Base-by-base conservation (phyloP, 2,113 vertebrate genomes). In the Dendropsophus ebraccatus region DNA sequence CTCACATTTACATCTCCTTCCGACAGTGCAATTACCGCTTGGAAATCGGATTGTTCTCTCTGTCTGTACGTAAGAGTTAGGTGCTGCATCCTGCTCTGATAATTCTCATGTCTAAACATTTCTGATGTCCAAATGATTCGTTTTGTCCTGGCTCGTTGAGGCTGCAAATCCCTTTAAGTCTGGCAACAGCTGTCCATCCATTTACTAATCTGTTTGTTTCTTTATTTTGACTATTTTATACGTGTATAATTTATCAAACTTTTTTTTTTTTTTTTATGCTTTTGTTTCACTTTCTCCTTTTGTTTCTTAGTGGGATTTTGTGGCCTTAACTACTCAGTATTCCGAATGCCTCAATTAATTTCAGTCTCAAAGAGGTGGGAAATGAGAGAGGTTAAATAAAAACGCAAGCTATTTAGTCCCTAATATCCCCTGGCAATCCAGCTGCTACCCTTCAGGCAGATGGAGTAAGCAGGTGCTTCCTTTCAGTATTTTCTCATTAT, bases 121-220 rank as follows among this genome's bases (percentile, higher is more conserved):
- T 87, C 54, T 84, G 37, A 14, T 84, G 41, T 50, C 25, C 60
- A 16, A 67, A 69, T 80, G 21, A 74, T 78, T 70, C 47, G 32
- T 74, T 83, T 47, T 78, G 37, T 87, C 58, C 37, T 35, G 25
- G 49, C 47, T 83, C 21, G 28, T n/a, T 23, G 62, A 80, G 17
- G 75, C 65, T 80, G 52, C 50, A 84, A 84, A 87, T 84, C 81
- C 75, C 52, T 79, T 84, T 73, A 80, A 72, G 52, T 60, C 50
- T 73, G 9, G 30, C 35, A 85, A 47, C 82, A 37, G 75, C 52
- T 87, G 74, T 41, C 67, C 47, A 72, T 52, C 65, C 50, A 73
- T 86, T 82, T 56, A 45, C 13, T 82, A 49, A 69, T 82, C 35
- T 37, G 16, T 76, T 47, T 30, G 14, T 83, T 83, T 60, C 16